Conservation (phyloP, 2,888 invertebrate genomes). For the Deilephila porcellus region DNA sequence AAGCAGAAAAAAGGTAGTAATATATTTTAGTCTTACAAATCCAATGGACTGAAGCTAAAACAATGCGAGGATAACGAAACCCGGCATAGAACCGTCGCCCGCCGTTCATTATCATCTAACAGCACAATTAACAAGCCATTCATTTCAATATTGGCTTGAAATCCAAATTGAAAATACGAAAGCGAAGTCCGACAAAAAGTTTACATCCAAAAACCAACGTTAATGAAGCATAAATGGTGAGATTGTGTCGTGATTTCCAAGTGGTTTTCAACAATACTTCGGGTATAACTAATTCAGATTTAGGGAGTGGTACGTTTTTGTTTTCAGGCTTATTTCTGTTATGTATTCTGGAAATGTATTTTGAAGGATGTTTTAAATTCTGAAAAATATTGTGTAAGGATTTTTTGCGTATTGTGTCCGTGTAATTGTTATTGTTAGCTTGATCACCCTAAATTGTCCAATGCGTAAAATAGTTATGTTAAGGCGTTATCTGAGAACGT, state of each 20-base stretch:
- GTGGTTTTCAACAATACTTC: slow-evolving; percentile 18
- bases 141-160: slow-evolving; percentile 32
- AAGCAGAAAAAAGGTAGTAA: no score
- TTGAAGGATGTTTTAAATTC: no score
- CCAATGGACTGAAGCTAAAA: slow-evolving; percentile 5
- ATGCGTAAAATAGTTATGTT: no score
- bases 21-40: background rate
- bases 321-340: no score
- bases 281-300: background rate
- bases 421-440: no score
- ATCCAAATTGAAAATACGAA: slow-evolving; percentile 29
- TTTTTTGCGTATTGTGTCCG: no score
- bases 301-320: background rate
- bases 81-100: background rate
- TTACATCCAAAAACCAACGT: slow-evolving; percentile 30
- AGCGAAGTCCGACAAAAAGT: slow-evolving; percentile 28
- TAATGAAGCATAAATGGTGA: slow-evolving; percentile 30
- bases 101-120: slow-evolving; percentile 29
- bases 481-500: no score
- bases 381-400: no score
- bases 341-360: no score
- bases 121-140: slow-evolving; percentile 32
- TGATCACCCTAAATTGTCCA: no score
- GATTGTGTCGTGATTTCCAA: slow-evolving; percentile 21
- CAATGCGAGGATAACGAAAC: slow-evolving; percentile 23